Percentiles rank a stretch among this genome's conserved stretches.
These are phyloP conservation scores for Rhizomys pruinosus DNA, from an alignment of 2,113 vertebrate genomes.

Conservation along the genomic window DNA sequence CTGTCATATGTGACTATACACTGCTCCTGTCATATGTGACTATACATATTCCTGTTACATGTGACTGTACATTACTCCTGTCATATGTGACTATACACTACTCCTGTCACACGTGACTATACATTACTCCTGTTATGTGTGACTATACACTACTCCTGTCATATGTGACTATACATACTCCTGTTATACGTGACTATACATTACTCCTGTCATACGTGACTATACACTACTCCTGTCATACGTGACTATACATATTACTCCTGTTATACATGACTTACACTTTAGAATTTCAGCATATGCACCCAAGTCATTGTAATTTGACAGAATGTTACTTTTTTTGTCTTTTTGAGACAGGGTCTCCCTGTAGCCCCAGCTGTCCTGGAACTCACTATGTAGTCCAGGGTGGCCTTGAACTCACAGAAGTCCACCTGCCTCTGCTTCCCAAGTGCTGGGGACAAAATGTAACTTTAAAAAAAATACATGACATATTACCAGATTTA, in stretches of 20 bases:
- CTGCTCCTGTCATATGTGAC: not conserved
- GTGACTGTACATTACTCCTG: not conserved
- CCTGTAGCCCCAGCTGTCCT: no score
- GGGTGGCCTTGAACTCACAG: no score
- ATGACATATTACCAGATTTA: not conserved
- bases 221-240: not conserved
- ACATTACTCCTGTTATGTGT: not conserved
- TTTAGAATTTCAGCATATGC: not conserved
- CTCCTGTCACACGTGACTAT: not conserved
- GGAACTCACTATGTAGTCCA: no score
- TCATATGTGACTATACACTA: not conserved
- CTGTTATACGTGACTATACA: not conserved
- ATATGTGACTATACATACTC: not conserved
- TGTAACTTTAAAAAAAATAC: not conserved
- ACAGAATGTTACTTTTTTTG: no score
- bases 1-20: not conserved
- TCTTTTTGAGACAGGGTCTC: no score
- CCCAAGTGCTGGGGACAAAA: no score
- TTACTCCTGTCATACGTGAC: not conserved
- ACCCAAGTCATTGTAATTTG: not conserved
- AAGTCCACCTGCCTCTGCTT: no score
- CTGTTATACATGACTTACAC: not conserved
- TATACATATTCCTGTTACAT: no score
- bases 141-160: not conserved
- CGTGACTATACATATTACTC: no score